Percentiles rank a stretch among this genome's conserved stretches.
phyloP scores from a whole-genome alignment of 1,140 invertebrate genomes.

The Oedothorax gibbosus region DNA sequence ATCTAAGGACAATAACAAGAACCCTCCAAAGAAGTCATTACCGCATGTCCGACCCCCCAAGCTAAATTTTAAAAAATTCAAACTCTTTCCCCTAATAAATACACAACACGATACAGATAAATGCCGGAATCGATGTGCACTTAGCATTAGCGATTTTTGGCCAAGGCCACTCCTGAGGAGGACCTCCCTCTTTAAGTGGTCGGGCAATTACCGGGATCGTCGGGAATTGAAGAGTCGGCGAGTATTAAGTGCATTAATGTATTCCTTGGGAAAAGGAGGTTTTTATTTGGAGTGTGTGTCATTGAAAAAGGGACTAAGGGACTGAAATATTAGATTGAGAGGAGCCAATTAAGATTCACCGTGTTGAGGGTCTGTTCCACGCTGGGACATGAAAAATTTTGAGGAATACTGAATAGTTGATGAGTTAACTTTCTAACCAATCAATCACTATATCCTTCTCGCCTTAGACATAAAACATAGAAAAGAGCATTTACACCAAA shows the following conservation, averaged over 20 bases:
- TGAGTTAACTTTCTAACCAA: too few species aligned
- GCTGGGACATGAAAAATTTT: too few species aligned
- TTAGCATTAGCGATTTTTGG: conserved; percentile 33
- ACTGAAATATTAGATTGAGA: neutral
- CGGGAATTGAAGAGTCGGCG: neutral
- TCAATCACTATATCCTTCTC: too few species aligned
- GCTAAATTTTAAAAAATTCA: conserved; percentile 7
- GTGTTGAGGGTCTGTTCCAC: too few species aligned
- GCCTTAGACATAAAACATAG: too few species aligned
- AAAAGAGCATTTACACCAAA: too few species aligned
- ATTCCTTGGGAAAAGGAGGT: conserved; percentile 12
- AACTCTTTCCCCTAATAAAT: conserved; percentile 32
- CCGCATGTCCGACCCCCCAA: neutral
- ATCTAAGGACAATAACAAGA: conserved; percentile 15
- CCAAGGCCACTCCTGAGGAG: conserved; percentile 12
- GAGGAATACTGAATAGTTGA: too few species aligned
- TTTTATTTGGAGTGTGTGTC: neutral
- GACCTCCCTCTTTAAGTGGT: conserved; percentile 31
- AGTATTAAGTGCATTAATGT: conserved; percentile 43
- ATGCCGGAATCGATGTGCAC: conserved; percentile 17
- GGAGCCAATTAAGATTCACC: too few species aligned
- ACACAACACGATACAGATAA: conserved; percentile 44
- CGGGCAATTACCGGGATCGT: conserved; percentile 4
- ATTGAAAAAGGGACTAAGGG: neutral
- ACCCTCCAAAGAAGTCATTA: conserved; percentile 26